Conservation (phyloP, 2,113 vertebrate genomes). For the Rana temporaria region DNA sequence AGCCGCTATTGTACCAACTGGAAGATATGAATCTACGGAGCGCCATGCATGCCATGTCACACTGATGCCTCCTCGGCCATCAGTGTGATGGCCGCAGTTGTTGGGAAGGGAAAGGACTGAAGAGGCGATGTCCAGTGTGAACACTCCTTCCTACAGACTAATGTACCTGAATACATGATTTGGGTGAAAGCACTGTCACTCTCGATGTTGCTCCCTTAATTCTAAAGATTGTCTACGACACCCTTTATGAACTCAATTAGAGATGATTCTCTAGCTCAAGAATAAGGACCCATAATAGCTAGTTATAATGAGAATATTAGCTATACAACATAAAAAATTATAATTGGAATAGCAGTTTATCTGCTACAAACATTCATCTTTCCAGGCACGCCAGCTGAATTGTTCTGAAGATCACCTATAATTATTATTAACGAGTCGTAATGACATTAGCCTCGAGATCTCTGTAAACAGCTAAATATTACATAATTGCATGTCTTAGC, state of each 20-base stretch:
- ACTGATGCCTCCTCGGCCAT: no score
- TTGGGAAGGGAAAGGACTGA: no score
- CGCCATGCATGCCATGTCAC: no score
- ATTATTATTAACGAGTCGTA: conserved; percentile 20
- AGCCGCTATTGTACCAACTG: no score
- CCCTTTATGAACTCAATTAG: not conserved
- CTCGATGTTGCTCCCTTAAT: no score
- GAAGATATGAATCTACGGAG: no score
- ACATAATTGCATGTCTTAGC: conserved; percentile 8
- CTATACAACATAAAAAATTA: not conserved
- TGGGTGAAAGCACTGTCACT: no score
- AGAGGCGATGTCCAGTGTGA: no score
- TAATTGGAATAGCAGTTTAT: not conserved
- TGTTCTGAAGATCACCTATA: not conserved
- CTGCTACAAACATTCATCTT: not conserved
- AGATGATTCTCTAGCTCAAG: not conserved
- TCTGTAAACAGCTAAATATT: conserved; percentile 27
- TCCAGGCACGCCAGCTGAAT: not conserved
- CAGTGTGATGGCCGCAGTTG: no score
- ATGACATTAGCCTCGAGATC: conserved; percentile 7
- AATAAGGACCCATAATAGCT: not conserved
- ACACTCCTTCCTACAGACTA: no score
- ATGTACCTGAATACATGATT: no score
- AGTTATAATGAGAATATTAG: not conserved
- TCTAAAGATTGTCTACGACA: no score